Evolutionary conservation across 2,113 vertebrate species (phyloP).

Genomic region (Gyps fulvus): DNA sequence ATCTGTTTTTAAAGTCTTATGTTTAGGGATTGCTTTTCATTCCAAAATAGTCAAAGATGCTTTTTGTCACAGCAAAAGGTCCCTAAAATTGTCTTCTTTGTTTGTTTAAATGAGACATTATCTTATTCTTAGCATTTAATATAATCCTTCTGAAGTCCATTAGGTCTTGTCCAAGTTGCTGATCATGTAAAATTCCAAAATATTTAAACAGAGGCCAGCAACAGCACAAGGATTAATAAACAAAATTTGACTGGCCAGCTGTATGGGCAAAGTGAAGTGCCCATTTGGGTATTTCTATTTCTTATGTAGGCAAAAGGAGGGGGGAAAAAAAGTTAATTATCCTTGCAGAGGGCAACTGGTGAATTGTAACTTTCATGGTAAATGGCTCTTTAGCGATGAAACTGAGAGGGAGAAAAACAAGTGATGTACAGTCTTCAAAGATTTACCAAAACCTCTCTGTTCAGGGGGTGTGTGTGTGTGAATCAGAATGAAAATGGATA

Average conservation of each 20-base stretch:
- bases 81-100: not conserved
- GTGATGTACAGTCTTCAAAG: not conserved
- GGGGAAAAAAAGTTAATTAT: not conserved
- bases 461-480: not conserved
- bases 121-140: conserved; percentile 5
- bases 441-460: not conserved
- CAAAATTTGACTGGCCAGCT: not conserved
- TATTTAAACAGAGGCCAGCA: not conserved
- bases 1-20: not conserved
- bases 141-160: not conserved
- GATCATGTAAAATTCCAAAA: not conserved
- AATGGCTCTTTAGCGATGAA: not conserved
- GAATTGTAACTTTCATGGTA: not conserved
- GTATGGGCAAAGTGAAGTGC: not conserved
- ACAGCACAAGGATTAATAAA: not conserved
- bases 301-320: not conserved
- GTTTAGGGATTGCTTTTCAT: not conserved
- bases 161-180: not conserved
- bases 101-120: not conserved
- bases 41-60: not conserved
- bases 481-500: not conserved
- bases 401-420: not conserved
- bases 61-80: not conserved
- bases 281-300: not conserved
- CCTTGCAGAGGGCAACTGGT: not conserved